Evolutionary conservation across 2,888 invertebrate genomes (phyloP), one percentile per base, ranked within the genome.

Genomic region (Apantesis nais): DNA sequence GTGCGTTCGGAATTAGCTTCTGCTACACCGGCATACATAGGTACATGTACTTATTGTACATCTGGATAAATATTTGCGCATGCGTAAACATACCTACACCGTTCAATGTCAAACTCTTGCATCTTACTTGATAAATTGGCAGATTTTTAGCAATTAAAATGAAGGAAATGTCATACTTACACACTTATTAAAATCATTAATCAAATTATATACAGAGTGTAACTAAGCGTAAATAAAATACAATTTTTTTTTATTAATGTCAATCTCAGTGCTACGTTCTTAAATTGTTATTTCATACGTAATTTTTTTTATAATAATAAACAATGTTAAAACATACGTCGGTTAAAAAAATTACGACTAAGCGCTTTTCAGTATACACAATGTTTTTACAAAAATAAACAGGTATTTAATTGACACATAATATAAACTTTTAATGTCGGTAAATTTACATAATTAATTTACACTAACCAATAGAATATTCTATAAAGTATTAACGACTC

Each of bases 51-150:
- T 39, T 52, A 31, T 22, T 70, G 67, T 83, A 86, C 90, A 91
- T 86, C 89, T 92, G 92, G 81, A 82, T 83, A 90, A 92, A 92
- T 85, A 88, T 87, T 88, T 77, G 87, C 90, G 89, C 91, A 90
- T 91, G 91, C 90, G 92, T 89, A 88, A 80, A 74, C 71, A 81
- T 74, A 75, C 75, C 80, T 78, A 74, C 75, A 74, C 78, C 80
- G 87, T 84, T 90, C 90, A 92, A 92, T 92, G 91, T 88, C 91
- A 91, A 87, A 86, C 83, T 88, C 78, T 80, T 92, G 91, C 91
- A 92, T 86, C 80, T 85, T 83, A 84, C 81, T 85, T 87, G 82
- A 71, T 76, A 75, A 78, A 77, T 78, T 77, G 39, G 72, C 64
- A 76, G 65, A 65, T 75, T 75, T 71, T 52, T 62, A 69, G 52